Conservation (phyloP, 1,140 invertebrate genomes). For the Idris sp. region DNA sequence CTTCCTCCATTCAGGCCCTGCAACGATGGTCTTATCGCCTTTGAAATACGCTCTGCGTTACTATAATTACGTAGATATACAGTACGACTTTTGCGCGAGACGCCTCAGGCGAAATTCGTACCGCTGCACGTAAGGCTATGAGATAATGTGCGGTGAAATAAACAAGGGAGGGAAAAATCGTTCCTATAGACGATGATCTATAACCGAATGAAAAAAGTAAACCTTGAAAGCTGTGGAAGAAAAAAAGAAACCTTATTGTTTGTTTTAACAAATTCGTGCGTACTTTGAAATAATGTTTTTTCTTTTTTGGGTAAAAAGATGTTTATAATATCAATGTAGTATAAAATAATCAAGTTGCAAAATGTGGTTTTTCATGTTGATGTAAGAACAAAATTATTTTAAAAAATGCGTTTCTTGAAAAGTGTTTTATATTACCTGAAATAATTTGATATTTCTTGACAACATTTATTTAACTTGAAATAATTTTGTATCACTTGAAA, state of each 20-base stretch:
- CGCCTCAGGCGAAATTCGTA: constrained; percentile 31
- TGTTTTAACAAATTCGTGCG: constrained; percentile 16
- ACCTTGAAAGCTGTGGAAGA: not conserved
- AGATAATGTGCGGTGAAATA: constrained; percentile 34
- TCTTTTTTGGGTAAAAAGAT: too few relatives aligned
- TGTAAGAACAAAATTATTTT: too few relatives aligned
- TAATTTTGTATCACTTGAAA: not conserved
- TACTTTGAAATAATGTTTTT: constrained; percentile 17
- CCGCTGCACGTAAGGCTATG: constrained; percentile 9
- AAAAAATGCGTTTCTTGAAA: too few relatives aligned
- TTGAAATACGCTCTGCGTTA: constrained; percentile 33
- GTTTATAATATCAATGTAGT: too few relatives aligned
- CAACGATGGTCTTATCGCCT: constrained; percentile 48
- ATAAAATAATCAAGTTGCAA: too few relatives aligned
- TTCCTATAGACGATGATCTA: constrained; percentile 12
- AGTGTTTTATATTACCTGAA: too few relatives aligned
- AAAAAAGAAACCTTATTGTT: constrained; percentile 23
- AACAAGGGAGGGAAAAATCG: constrained; percentile 33
- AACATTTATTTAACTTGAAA: too few relatives aligned
- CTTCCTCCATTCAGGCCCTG: constrained; percentile 41
- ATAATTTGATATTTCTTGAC: too few relatives aligned
- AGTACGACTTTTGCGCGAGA: constrained; percentile 27
- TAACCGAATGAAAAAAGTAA: constrained; percentile 17
- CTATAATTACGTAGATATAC: constrained; percentile 47
- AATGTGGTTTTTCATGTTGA: too few relatives aligned